Evolutionary conservation across 2,113 vertebrate genomes (phyloP), one percentile per base, ranked within the genome.

Genomic region (Spilogale gracilis): DNA sequence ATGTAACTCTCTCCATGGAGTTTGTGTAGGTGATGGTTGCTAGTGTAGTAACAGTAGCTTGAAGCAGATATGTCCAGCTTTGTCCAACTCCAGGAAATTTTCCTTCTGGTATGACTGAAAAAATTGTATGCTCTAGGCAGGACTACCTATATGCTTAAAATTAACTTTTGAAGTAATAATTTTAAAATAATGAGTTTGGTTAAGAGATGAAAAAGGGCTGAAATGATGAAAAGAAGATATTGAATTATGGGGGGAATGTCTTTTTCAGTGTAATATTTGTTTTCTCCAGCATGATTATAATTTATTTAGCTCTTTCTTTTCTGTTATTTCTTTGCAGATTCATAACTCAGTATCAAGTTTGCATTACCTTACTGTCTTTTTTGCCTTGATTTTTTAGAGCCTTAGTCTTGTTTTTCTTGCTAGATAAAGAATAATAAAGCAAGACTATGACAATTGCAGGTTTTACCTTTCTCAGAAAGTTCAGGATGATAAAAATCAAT

Each of bases 251-350:
- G 17, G 58, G 17, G 1, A 43, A 20, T 58, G 3, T 67, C 2
- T 92, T 82, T 86, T 61, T 13, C 18, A 74, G 18, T 43, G 17
- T 10, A 76, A 8, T 82, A 84, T 82, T 76, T 87, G 32, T 87
- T 82, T 11, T 83, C 23, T 61, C 25, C 60, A 48, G 6, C 20
- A 54, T 82, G 32, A 76, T 23, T 82, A 9, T 76, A 87, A 76
- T 54, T 89, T 93, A 54, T 10, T 83, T 13, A 20, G 69, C 45
- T 91, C 54, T 97, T 93, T 60, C 6, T 91, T 93, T 93, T 58
- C 21, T 85, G 5, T 65, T 76, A 16, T 86, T 25, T 95, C 38
- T 71, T 96, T 73, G 69, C 11, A 71, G 23, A 67, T 45, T 74
- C 16, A 85, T 50, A 85, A 16, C 16, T 92, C 56, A 65, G 58